Base-by-base conservation (phyloP, 2,797 vertebrate species). In the Siniperca undulata region DNA sequence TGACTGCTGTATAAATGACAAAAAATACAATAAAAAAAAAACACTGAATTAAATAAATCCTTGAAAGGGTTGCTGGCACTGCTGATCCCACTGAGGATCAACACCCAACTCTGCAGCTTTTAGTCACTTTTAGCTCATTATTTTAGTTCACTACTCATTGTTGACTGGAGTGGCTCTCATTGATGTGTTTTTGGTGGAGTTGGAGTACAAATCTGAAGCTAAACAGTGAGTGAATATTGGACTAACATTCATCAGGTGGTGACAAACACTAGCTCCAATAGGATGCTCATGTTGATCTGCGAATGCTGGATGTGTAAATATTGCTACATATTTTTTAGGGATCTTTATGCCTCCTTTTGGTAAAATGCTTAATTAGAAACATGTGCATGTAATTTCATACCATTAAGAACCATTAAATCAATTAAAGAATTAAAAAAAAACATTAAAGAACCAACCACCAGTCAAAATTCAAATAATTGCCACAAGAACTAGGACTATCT, bases 41-140 rank as follows among this genome's bases (percentile, higher is more conserved):
- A 34, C 13, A 16, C 14, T 68, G 7, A 59, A 44, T 44, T 38
- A 62, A 46, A 55, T 55, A 34, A 70, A 3, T 55, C 22, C 22
- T 73, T 67, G 7, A 66, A 46, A 46, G 22, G 1, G 64, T 38
- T 67, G 10, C 65, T 59, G 6, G 42, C n/a, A 52, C 74, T 77
- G 56, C 36, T 42, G 75, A 77, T 69, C 19, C 34, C 3, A 60
- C 17, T 67, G 52, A 56, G 62, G 40, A 69, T 34, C 24, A 44
- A 44, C 10, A 56, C 5, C 12, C 40, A 27, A 24, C 24, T 61
- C 27, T 50, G 46, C n/a, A 42, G 46, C 44, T 60, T 52, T 77
- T 27, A 77, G 30, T 42, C 22, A 52, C 16, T 61, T 73, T 62
- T 40, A 61, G 30, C 58, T 17, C 7, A 27, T 58, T 48, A 3